These are phyloP conservation scores for Agriopis leucophaearia DNA, from an alignment of 2,888 invertebrate species.

Conservation along the genomic window DNA sequence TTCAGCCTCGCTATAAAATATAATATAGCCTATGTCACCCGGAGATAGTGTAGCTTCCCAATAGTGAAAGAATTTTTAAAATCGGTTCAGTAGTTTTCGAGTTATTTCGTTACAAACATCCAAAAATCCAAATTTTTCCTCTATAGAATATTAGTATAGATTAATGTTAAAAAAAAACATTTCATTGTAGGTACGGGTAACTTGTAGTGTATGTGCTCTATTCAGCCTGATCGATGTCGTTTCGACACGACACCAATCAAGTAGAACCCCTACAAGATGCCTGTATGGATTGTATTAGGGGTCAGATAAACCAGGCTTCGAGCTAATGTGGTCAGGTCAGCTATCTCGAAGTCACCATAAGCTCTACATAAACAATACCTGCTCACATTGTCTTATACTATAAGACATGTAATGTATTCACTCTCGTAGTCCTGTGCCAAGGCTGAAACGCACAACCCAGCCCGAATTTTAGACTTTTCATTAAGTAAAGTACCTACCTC, in stretches of 20 bases:
- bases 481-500: background rate
- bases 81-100: no score
- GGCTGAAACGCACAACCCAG: background rate
- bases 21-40: no score
- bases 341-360: constrained; percentile 11
- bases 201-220: background rate
- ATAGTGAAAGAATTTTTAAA: no score
- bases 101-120: no score
- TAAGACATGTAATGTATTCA: constrained; percentile 3
- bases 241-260: background rate
- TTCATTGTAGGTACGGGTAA: background rate
- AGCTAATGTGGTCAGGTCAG: constrained; percentile 9
- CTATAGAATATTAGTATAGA: no score
- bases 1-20: no score
- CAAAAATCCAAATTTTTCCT: no score
- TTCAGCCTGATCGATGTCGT: background rate
- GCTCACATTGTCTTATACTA: background rate
- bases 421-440: background rate
- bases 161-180: no score
- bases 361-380: background rate
- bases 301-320: constrained; percentile 9
- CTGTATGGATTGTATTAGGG: background rate
- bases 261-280: background rate
- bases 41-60: no score
- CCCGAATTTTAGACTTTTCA: background rate